These are phyloP conservation scores for Muscidifurax raptorellus DNA, from an alignment of 1,140 invertebrate species.

Conservation along the genomic window DNA sequence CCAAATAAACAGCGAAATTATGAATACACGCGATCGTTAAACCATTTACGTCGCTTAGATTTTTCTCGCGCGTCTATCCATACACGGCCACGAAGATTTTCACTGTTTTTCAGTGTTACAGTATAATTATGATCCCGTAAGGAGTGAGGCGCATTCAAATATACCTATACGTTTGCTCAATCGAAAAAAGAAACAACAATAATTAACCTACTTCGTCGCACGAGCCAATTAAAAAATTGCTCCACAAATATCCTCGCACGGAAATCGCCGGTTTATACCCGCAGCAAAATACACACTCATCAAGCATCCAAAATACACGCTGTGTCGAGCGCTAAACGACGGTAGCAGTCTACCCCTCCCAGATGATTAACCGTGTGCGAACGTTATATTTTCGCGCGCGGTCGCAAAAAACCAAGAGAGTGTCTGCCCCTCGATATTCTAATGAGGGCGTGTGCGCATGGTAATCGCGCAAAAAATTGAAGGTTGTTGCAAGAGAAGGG, in stretches of 20 bases:
- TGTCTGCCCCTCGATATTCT: conserved; percentile 51
- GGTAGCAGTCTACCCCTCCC: conserved; percentile 10
- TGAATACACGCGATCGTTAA: background rate
- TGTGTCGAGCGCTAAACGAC: background rate
- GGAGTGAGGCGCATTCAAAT: too few relatives aligned
- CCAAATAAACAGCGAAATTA: conserved; percentile 1
- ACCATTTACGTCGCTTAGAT: background rate
- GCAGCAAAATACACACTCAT: background rate
- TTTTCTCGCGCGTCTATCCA: background rate
- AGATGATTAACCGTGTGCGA: conserved; percentile 44
- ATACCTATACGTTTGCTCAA: too few relatives aligned
- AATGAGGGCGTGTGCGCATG: conserved; percentile 27
- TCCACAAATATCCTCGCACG: too few relatives aligned
- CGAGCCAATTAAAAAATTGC: too few relatives aligned
- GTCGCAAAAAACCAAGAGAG: conserved; percentile 36
- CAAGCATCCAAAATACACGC: background rate
- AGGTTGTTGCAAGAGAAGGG: conserved; percentile 6
- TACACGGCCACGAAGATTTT: background rate
- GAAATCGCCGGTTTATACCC: too few relatives aligned
- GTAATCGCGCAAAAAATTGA: conserved; percentile 23
- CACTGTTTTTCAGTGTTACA: background rate
- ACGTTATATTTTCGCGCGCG: conserved; percentile 54
- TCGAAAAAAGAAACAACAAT: too few relatives aligned
- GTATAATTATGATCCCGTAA: too few relatives aligned
- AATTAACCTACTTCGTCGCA: too few relatives aligned